phyloP scores from a whole-genome alignment of 2,888 invertebrate genomes.

The Heliconius charithonia region DNA sequence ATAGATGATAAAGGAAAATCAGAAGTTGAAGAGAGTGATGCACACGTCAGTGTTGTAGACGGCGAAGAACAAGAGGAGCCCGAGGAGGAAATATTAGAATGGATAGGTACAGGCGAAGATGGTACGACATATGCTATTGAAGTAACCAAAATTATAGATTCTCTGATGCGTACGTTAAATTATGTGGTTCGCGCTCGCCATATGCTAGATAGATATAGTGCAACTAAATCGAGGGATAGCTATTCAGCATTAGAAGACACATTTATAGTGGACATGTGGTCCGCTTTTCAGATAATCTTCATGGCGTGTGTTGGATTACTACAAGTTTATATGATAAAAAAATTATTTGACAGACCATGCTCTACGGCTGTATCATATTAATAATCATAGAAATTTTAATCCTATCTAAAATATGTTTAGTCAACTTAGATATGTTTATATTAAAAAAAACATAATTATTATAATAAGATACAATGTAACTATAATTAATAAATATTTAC shows the following conservation, averaged over 20 bases:
- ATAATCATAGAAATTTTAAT: background rate
- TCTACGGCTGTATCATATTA: background rate
- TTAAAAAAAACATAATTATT: background rate
- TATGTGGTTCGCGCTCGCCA: slow-evolving; percentile 86
- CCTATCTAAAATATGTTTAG: background rate
- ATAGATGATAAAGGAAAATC: slow-evolving; percentile 83
- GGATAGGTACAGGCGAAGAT: slow-evolving; percentile 61
- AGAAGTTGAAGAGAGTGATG: slow-evolving; percentile 57
- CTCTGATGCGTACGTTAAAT: slow-evolving; percentile 85
- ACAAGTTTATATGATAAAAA: slow-evolving; percentile 92
- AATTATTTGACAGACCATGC: slow-evolving; percentile 59
- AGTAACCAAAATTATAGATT: slow-evolving; percentile 84
- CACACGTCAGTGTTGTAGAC: slow-evolving; percentile 52
- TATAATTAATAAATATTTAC: background rate
- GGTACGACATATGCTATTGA: slow-evolving; percentile 65
- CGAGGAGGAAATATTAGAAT: slow-evolving; percentile 68
- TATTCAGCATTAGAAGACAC: slow-evolving; percentile 91
- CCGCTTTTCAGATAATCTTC: slow-evolving; percentile 87
- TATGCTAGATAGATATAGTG: slow-evolving; percentile 87
- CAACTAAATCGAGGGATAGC: slow-evolving; percentile 91
- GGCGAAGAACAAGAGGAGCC: slow-evolving; percentile 61
- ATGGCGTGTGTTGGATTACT: slow-evolving; percentile 89
- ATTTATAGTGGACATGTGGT: slow-evolving; percentile 91
- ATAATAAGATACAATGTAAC: background rate
- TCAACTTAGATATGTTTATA: background rate